A percentile compares a stretch with the other conserved stretches of the same genome.
Evolutionary conservation across 2,888 invertebrate species (phyloP).

Genomic region (Melikaiella ostensackeni): DNA sequence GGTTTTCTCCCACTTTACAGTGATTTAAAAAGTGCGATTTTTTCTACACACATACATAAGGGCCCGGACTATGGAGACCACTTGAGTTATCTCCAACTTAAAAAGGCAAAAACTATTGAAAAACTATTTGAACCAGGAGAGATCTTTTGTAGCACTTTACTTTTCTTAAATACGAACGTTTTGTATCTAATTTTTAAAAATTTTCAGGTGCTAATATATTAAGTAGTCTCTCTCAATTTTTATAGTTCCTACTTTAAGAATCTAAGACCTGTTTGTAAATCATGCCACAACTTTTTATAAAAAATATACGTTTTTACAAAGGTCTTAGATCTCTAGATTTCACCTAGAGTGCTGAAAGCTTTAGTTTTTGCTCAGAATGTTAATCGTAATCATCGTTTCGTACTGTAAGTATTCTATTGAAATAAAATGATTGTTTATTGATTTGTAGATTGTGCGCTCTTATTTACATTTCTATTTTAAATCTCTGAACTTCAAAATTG

Average conservation of each 20-base stretch:
- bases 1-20: slow-evolving; percentile 70
- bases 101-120: slow-evolving; percentile 3
- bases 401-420: slow-evolving; percentile 54
- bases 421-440: slow-evolving; percentile 54
- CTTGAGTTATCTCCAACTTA: not conserved
- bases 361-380: not conserved
- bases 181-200: slow-evolving; percentile 7
- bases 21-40: slow-evolving; percentile 57
- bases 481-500: slow-evolving; percentile 50
- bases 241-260: slow-evolving; percentile 47
- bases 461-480: slow-evolving; percentile 45
- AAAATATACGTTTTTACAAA: slow-evolving; percentile 37
- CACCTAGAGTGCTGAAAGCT: slow-evolving; percentile 26
- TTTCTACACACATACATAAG: slow-evolving; percentile 4
- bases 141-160: not conserved
- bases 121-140: slow-evolving; percentile 6
- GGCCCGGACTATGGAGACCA: not conserved
- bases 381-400: slow-evolving; percentile 37
- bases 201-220: slow-evolving; percentile 42
- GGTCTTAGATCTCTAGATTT: slow-evolving; percentile 38
- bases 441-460: slow-evolving; percentile 26
- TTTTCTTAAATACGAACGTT: not conserved
- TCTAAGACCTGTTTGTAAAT: slow-evolving; percentile 33
- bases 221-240: slow-evolving; percentile 45
- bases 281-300: slow-evolving; percentile 48